Base-by-base conservation (phyloP, 2,888 invertebrate genomes). In the Mantis religiosa region DNA sequence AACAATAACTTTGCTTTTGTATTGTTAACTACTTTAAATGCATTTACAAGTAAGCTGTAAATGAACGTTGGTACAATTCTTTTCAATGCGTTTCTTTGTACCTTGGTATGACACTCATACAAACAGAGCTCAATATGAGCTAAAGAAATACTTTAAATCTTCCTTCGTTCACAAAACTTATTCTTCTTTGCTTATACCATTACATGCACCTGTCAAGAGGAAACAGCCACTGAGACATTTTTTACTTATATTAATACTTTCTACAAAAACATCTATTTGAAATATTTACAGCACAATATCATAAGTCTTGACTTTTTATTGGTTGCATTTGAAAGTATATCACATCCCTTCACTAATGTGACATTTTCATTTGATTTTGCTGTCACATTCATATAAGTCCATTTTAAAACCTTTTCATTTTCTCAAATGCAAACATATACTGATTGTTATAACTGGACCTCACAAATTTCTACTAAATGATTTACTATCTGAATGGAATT, bases 221-320 rank as follows among this genome's bases (percentile, higher is more conserved):
- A 71, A 71, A 71, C 54, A 15, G 25, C 54, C 54, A 71, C 8
- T 71, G 41, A 87, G 87, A 41, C 82, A 87, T 87, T 87, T 82
- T 27, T 41, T 27, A 82, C 25, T 27, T 87, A 82, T 15, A 87
- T 82, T 87, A 87, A 87, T 87, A 87, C 87, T 85, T 47, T 34
- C 54, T 71, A 71, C 54, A 71, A 71, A 71, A 71, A 71, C 20
- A 71, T 71, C 54, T n/a, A 25, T 82, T 82, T 41, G n/a, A 30
- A 30, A 82, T 87, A 87, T 87, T 34, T 82, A 87, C 82, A 87
- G 14, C 30, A 41, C 82, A 87, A 87, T 87, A 87, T 87, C 87
- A 87, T 28, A 27, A 71, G 30, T 71, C 82, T 34, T 82, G 82
- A 87, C 87, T 82, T 82, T 71, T 71, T 87, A 7, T 28, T 82